phyloP scores from a whole-genome alignment of 2,113 vertebrate species.

The Gracilinanus agilis region DNA sequence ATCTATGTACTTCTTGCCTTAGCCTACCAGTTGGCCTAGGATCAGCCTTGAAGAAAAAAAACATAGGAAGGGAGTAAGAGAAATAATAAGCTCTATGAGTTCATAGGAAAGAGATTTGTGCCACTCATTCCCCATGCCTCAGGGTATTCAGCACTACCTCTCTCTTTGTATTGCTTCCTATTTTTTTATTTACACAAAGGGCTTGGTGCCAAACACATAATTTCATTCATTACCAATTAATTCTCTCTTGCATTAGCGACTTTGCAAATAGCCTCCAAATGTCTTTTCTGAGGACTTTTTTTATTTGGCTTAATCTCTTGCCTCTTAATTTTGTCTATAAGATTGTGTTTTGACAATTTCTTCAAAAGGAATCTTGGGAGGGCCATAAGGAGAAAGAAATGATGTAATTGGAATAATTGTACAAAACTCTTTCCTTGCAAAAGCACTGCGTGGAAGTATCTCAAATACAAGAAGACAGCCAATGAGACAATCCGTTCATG shows the following conservation, averaged over 20 bases:
- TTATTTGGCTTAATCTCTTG: neutral
- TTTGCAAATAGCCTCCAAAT: neutral
- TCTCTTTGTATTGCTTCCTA: neutral
- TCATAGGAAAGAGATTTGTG: neutral
- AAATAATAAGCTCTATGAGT: neutral
- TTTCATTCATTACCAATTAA: neutral
- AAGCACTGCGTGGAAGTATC: neutral
- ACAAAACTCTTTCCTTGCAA: neutral
- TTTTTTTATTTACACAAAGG: neutral
- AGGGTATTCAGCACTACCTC: neutral
- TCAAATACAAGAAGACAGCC: neutral
- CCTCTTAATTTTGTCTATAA: neutral
- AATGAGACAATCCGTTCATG: neutral
- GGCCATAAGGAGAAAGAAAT: neutral
- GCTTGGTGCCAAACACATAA: neutral
- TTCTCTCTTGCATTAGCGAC: neutral
- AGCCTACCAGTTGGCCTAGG: neutral
- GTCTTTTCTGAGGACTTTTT: neutral
- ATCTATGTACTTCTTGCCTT: neutral
- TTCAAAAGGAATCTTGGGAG: neutral
- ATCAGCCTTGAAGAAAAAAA: neutral
- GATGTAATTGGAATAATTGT: neutral
- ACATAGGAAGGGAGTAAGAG: neutral
- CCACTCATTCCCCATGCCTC: neutral
- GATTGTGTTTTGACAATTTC: neutral